Base-by-base conservation (phyloP, 64 coral and sea anemone species). In the Porites australiensis region DNA sequence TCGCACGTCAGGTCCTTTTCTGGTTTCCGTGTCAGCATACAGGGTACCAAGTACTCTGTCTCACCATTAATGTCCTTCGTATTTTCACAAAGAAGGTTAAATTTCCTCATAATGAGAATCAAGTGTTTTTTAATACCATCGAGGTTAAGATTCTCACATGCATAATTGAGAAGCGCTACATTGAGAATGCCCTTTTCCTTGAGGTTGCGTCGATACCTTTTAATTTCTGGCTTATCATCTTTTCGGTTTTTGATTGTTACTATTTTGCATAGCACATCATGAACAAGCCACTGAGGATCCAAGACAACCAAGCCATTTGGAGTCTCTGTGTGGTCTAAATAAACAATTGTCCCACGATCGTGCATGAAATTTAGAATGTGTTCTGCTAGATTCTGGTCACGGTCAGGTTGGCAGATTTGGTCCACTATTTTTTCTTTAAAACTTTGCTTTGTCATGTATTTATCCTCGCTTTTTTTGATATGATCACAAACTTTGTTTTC, bases 71-170 rank as follows among this genome's bases (percentile, higher is more conserved):
- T 47, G 58, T 18, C 58, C 20, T 82, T 63, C 27, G 27, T 37
- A 16, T 27, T 46, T 82, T 63, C 15, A 82, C 57, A 82, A 44
- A 82, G 79, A 63, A 82, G 79, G 9, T 82, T 82, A 82, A 82
- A 82, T 63, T 48, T 82, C 37, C 64, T 63, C 79, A 82, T 82
- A 2, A 63, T 82, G 43, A 45, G 64, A 16, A 82, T 21, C 79
- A 82, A 16, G 8, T 57, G 64, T 44, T 82, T 59, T 82, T 63
- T 82, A 11, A 82, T 82, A 22, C 64, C 10, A 82, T 0, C 27
- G 2, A 82, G 58, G 2, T 82, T 43, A 19, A 62, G 58, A 37
- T 27, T 63, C 8, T 14, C 47, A 13, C 57, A 82, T 15, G 79
- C 79, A 61, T 82, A 59, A 46, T 82, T 37, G 19, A 82, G 79